Evolutionary conservation across 2,113 vertebrate genomes (phyloP).

Genomic region (Stegostoma tigrinum): DNA sequence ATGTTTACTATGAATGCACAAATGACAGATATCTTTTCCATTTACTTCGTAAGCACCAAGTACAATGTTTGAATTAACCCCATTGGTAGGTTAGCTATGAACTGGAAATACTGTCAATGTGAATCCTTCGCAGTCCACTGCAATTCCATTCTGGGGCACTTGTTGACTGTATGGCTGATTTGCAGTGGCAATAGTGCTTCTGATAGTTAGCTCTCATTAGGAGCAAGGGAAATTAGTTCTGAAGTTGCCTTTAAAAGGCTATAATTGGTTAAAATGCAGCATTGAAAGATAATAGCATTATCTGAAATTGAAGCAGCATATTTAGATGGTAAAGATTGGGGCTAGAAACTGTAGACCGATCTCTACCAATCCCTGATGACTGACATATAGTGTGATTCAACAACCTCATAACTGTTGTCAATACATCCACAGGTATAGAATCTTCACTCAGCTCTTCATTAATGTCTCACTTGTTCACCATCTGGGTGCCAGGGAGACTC

Average conservation of each 20-base stretch:
- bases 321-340: neutral
- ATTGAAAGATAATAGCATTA: neutral
- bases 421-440: neutral
- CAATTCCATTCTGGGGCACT: neutral
- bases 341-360: neutral
- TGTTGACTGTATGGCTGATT: neutral
- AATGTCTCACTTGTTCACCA: neutral
- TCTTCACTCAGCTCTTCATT: neutral
- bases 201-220: too few relatives aligned
- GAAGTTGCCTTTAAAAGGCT: neutral
- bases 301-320: neutral
- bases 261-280: neutral
- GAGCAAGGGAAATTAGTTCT: neutral
- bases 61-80: neutral
- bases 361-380: neutral
- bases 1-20: neutral
- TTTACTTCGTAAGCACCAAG: neutral
- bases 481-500: neutral
- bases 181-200: neutral
- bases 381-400: neutral
- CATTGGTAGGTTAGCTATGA: neutral
- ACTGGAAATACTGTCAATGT: neutral
- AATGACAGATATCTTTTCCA: neutral
- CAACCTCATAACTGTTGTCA: neutral
- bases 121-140: neutral